phyloP scores from a whole-genome alignment of 1,140 invertebrate species.

The Cotesia typhae region DNA sequence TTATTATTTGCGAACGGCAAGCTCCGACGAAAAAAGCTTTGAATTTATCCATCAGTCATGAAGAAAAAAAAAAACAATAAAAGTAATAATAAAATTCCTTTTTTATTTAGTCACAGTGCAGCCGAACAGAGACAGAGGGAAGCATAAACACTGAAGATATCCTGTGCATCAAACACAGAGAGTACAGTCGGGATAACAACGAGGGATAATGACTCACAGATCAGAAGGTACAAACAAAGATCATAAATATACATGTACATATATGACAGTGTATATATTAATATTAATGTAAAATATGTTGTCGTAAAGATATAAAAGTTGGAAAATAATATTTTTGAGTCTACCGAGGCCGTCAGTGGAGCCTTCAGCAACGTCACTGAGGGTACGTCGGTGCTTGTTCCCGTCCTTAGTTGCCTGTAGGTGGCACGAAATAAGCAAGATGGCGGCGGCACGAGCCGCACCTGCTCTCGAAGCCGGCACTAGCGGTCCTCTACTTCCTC shows the following conservation, averaged over 20 bases:
- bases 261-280: no score
- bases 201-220: no score
- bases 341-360: slow-evolving; percentile 65
- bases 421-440: slow-evolving; percentile 89
- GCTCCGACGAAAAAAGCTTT: slow-evolving; percentile 7
- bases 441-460: slow-evolving; percentile 87
- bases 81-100: not conserved
- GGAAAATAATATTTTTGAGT: slow-evolving; percentile 44
- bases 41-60: not conserved
- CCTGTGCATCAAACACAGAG: no score
- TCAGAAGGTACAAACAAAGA: no score
- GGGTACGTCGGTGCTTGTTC: slow-evolving; percentile 62
- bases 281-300: no score
- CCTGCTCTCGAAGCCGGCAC: slow-evolving; percentile 83
- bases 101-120: not conserved
- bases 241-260: no score
- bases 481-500: slow-evolving; percentile 69
- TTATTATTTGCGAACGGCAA: slow-evolving; percentile 6
- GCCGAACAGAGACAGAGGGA: no score
- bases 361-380: slow-evolving; percentile 69
- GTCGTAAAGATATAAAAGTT: slow-evolving; percentile 16
- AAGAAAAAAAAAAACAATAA: not conserved
- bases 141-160: no score
- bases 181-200: no score
- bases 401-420: slow-evolving; percentile 64